Evolutionary conservation across 2,888 invertebrate genomes (phyloP).

Genomic region (Ellobium chinense): DNA sequence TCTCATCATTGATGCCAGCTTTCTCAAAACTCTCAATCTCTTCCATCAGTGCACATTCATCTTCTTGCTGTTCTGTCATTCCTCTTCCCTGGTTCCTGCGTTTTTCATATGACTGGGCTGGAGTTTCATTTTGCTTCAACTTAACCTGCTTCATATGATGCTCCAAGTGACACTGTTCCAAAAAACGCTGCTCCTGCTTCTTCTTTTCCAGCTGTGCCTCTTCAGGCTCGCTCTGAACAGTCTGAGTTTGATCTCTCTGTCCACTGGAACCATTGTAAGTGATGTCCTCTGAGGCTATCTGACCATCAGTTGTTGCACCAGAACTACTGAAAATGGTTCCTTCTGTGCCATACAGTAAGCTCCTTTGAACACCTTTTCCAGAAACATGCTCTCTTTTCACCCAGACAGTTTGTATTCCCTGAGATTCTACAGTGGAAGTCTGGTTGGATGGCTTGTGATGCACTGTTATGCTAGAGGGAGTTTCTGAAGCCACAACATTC

Average conservation of each 20-base stretch:
- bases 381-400: not conserved
- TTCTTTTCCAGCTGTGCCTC: not conserved
- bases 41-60: not conserved
- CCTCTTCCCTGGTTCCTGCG: too few species aligned
- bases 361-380: not conserved
- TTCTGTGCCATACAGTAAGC: not conserved
- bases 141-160: slow-evolving; percentile 25
- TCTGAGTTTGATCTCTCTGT: not conserved
- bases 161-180: slow-evolving; percentile 33
- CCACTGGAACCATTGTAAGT: not conserved
- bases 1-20: slow-evolving; percentile 27
- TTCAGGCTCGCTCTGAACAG: not conserved
- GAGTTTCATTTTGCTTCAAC: not conserved
- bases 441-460: not conserved
- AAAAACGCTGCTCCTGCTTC: slow-evolving; percentile 6
- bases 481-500: slow-evolving; percentile 20
- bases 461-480: not conserved
- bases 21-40: not conserved
- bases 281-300: not conserved
- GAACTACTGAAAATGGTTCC: not conserved
- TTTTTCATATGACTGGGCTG: not conserved
- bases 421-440: not conserved
- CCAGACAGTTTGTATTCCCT: not conserved
- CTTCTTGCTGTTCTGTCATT: not conserved
- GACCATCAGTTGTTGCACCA: not conserved